A percentile compares a stretch with the other conserved stretches of the same genome.
These are phyloP conservation scores for Anolis carolinensis DNA, from an alignment of 2,113 vertebrate genomes.

Conservation along the genomic window DNA sequence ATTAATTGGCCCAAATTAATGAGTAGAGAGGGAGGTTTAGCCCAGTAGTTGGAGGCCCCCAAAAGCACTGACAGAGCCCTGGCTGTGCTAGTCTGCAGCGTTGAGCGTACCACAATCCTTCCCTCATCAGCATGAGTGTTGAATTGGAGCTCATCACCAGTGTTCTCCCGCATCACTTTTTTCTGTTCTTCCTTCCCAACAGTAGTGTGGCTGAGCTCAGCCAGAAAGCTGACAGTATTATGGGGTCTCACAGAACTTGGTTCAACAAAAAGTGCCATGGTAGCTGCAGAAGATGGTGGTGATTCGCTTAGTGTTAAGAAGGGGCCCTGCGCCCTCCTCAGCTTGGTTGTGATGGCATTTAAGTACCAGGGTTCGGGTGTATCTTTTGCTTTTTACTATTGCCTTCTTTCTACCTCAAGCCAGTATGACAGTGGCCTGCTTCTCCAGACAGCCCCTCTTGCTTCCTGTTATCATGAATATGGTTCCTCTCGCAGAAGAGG, in stretches of 20 bases:
- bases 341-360: conserved; percentile 36
- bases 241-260: not conserved
- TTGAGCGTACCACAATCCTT: rapidly evolving
- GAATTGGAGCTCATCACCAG: conserved; percentile 5
- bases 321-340: not conserved
- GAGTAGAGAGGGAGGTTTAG: conserved; percentile 24
- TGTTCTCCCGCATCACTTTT: not conserved
- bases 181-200: not conserved
- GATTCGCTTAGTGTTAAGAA: not conserved
- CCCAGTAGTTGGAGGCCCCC: not conserved
- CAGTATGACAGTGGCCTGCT: conserved; percentile 34
- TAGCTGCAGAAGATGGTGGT: conserved; percentile 37
- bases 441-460: not conserved
- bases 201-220: conserved; percentile 37
- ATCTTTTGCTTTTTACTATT: conserved; percentile 21
- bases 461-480: conserved; percentile 16
- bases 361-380: not conserved
- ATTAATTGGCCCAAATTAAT: not conserved
- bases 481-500: conserved; percentile 18
- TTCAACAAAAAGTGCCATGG: not conserved
- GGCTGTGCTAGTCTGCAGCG: not conserved
- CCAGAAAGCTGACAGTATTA: not conserved
- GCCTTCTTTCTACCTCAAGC: conserved; percentile 78
- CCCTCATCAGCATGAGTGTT: conserved; percentile 21
- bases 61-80: not conserved